Conservation (phyloP, 2,888 invertebrate genomes). For the Hypena proboscidalis region DNA sequence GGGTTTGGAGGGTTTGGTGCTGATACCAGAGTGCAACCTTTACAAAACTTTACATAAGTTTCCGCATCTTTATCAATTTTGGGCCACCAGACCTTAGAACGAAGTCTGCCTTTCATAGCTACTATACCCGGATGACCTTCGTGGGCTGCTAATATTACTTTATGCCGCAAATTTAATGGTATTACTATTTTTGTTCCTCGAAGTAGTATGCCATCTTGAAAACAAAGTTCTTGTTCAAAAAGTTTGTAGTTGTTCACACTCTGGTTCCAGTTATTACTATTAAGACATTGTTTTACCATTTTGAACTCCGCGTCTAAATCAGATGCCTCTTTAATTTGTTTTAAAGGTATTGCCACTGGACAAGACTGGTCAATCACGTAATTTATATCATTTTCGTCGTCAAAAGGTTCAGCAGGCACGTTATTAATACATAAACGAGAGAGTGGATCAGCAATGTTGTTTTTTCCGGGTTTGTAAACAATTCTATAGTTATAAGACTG, state of each 20-base stretch:
- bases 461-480: constrained; percentile 22
- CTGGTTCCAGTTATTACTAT: not conserved
- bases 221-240: not conserved
- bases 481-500: constrained; percentile 29
- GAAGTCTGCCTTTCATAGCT: too few relatives aligned
- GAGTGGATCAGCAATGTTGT: constrained; percentile 25
- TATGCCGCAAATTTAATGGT: too few relatives aligned
- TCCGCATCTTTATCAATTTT: too few relatives aligned
- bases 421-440: constrained; percentile 14
- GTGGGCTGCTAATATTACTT: too few relatives aligned
- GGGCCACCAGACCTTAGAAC: too few relatives aligned
- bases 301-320: not conserved
- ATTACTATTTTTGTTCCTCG: not conserved
- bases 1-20: too few relatives aligned
- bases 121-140: too few relatives aligned
- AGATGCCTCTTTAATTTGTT: not conserved
- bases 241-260: not conserved
- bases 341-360: not conserved
- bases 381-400: not conserved
- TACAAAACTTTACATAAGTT: too few relatives aligned
- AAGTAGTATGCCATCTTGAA: not conserved
- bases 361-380: not conserved
- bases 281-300: not conserved
- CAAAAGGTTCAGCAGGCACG: not conserved
- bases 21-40: too few relatives aligned